Percentiles rank a stretch among this genome's conserved stretches.
These are phyloP conservation scores for Paradoxurus hermaphroditus DNA, from an alignment of 2,113 vertebrate genomes.

Conservation along the genomic window DNA sequence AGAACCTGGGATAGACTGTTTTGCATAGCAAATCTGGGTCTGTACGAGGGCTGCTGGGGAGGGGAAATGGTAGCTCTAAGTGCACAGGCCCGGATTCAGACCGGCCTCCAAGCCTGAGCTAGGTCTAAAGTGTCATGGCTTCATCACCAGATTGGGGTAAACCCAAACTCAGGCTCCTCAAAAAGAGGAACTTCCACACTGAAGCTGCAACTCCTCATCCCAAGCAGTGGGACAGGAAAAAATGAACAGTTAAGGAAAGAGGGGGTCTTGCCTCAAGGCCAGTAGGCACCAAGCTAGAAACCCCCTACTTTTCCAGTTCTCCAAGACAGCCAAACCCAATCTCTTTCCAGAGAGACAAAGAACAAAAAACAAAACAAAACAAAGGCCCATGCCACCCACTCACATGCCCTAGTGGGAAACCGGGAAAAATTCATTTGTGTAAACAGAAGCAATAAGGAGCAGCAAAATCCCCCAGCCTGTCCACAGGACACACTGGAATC, in stretches of 20 bases:
- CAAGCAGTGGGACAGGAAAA: constrained; percentile 35
- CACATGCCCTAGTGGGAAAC: constrained; percentile 75
- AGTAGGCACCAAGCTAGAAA: constrained; percentile 46
- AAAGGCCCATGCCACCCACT: constrained; percentile 66
- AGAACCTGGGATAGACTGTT: constrained; percentile 68
- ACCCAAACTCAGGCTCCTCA: constrained; percentile 41
- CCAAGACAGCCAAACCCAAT: constrained; percentile 57
- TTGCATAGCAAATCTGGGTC: constrained; percentile 86
- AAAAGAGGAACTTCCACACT: constrained; percentile 47
- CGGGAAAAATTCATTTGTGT: constrained; percentile 73
- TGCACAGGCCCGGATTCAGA: constrained; percentile 44
- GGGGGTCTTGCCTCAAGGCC: constrained; percentile 40
- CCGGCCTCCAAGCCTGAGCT: constrained; percentile 1
- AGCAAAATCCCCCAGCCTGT: constrained; percentile 78
- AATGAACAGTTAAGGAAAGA: constrained; percentile 49
- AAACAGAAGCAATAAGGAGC: constrained; percentile 83
- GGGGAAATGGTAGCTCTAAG: constrained; percentile 41
- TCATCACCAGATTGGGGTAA: constrained; percentile 55
- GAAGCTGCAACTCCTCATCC: constrained; percentile 42
- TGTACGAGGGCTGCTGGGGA: constrained; percentile 65
- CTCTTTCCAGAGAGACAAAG: constrained; percentile 45
- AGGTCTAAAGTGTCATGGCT: constrained; percentile 59
- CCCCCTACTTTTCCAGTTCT: constrained; percentile 37
- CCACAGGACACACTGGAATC: constrained; percentile 69
- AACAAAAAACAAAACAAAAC: background rate